Evolutionary conservation across 2,797 vertebrate species (phyloP).

Genomic region (Pangasius sanitwongsei): DNA sequence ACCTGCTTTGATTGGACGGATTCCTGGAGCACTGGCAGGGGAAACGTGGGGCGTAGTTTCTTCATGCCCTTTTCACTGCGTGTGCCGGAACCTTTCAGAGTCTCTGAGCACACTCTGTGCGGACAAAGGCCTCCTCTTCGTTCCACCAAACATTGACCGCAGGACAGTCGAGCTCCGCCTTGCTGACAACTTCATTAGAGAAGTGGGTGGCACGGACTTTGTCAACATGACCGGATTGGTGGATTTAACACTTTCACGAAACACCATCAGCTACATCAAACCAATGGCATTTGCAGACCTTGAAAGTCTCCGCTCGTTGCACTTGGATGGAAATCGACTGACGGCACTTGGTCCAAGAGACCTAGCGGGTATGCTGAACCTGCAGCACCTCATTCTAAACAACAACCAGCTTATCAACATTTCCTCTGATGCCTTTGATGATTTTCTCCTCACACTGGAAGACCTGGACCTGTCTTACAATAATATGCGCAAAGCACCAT

Average conservation of each 20-base stretch:
- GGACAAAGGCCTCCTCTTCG: slow-evolving; percentile 90
- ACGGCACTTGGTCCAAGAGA: slow-evolving; percentile 79
- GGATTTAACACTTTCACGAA: slow-evolving; percentile 89
- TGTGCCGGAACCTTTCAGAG: slow-evolving; percentile 91
- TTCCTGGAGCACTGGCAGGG: slow-evolving; percentile 70
- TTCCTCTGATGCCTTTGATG: slow-evolving; percentile 82
- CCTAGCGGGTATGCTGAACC: slow-evolving; percentile 83
- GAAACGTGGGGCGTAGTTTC: slow-evolving; percentile 83
- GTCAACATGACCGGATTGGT: slow-evolving; percentile 91
- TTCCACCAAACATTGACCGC: slow-evolving; percentile 87
- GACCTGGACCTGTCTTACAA: slow-evolving; percentile 93
- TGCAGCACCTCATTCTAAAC: slow-evolving; percentile 90
- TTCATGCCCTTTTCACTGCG: slow-evolving; percentile 87
- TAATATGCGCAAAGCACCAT: slow-evolving; percentile 86
- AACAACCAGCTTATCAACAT: slow-evolving; percentile 89
- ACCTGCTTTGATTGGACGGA: slow-evolving; percentile 70
- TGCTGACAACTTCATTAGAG: slow-evolving; percentile 92
- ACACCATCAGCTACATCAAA: slow-evolving; percentile 85
- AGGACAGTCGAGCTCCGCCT: slow-evolving; percentile 90
- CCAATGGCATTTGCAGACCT: slow-evolving; percentile 87
- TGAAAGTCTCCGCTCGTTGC: slow-evolving; percentile 88
- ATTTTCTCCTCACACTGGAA: slow-evolving; percentile 86
- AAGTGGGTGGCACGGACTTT: slow-evolving; percentile 83
- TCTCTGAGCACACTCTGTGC: slow-evolving; percentile 92
- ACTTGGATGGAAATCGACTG: slow-evolving; percentile 88